Percentiles rank a stretch among this genome's conserved stretches.
Evolutionary conservation across 1,140 invertebrate species (phyloP).

Genomic region (Scaptomyza montana): DNA sequence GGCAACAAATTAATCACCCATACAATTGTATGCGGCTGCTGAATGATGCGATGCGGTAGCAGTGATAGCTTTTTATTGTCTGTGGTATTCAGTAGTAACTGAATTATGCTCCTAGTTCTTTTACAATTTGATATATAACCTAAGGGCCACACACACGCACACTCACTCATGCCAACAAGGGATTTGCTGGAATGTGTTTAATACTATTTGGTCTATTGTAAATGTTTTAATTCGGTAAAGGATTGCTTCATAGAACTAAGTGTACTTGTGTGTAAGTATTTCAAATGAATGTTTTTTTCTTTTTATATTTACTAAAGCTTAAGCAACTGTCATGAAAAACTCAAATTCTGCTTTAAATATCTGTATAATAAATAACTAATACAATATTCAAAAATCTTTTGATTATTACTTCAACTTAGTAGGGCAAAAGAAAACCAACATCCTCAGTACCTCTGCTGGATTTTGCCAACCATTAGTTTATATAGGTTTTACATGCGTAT

Average conservation of each 20-base stretch:
- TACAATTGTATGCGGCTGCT: conserved; percentile 74
- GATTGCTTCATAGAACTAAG: not conserved
- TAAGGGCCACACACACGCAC: conserved; percentile 64
- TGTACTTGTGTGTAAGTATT: not conserved
- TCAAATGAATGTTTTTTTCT: not conserved
- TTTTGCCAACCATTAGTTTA: too few relatives aligned
- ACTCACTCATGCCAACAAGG: conserved; percentile 47
- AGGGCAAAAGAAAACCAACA: too few relatives aligned
- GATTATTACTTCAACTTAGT: too few relatives aligned
- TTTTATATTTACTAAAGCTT: too few relatives aligned
- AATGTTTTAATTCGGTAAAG: conserved; percentile 6
- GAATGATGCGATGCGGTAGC: conserved; percentile 45
- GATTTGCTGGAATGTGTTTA: conserved; percentile 61
- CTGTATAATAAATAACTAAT: too few relatives aligned
- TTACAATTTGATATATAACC: conserved; percentile 50
- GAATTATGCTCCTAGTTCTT: conserved; percentile 20
- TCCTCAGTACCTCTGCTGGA: too few relatives aligned
- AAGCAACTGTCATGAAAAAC: too few relatives aligned
- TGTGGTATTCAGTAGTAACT: not conserved
- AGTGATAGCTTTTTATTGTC: conserved; percentile 58
- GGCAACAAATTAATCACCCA: conserved; percentile 78
- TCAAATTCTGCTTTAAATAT: too few relatives aligned
- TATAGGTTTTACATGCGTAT: too few relatives aligned
- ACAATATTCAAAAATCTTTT: too few relatives aligned
- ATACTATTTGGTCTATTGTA: conserved; percentile 59